Base-by-base conservation (phyloP, 2,888 invertebrate genomes). In the Plebejus anna region DNA sequence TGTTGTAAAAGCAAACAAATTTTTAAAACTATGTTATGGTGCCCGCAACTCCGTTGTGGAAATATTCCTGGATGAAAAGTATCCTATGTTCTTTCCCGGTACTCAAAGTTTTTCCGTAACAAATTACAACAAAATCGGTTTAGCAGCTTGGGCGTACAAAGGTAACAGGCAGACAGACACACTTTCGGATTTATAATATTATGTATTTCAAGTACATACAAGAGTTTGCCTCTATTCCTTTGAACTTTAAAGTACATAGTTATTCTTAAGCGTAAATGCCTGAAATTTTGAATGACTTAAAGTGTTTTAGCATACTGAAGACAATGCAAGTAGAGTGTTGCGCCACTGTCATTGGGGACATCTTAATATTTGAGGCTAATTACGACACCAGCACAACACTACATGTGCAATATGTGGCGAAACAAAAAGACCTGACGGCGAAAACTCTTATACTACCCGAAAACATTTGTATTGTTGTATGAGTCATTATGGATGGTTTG, bases 331-430 rank as follows among this genome's bases (percentile, higher is more conserved):
- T 32, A 4, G 13, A 61, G 28, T 4, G 36, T 66, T 66, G 16
- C 32, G 88, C 87, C 88, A 88, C 79, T 32, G 88, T 75, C 75
- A 57, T 42, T 70, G 75, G 47, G 70, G 77, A 28, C 77, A 77
- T 70, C 70, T 75, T 75, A 32, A 75, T 70, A 70, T 77, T 75
- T 75, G 70, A 77, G 77, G 75, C 42, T 77, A 28, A 77, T 77
- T 77, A 70, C 57, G 70, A 77, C 70, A 77, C 42, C 13, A 75
- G 55, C 57, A 70, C 16, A 42, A 75, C 55, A 16, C 36, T n/a
- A 36, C 55, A 47, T 42, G 28, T 76, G 66, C 61, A 61, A 61
- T 61, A 61, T 28, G 28, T 61, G 61, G 28, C 28, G 28, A 61
- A 22, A 61, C 11, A 22, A 11, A 61, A 61, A 61, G 28, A 28